These are phyloP conservation scores for Glyphotaelius pellucidus DNA, from an alignment of 2,888 invertebrate genomes.

Conservation along the genomic window DNA sequence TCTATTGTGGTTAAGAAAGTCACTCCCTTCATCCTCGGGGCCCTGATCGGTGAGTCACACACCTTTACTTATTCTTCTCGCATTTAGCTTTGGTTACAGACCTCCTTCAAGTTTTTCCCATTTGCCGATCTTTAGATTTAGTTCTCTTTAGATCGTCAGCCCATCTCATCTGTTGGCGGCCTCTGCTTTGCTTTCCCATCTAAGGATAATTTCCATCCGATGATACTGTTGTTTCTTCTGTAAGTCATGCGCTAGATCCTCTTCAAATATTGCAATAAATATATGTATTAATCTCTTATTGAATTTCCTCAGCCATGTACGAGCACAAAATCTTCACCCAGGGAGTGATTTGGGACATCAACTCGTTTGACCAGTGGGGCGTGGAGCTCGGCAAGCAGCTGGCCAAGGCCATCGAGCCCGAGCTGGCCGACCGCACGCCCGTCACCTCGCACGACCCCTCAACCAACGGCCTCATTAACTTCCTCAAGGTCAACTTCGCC, in stretches of 20 bases:
- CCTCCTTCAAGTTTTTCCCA: too few relatives aligned
- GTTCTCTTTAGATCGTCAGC: too few relatives aligned
- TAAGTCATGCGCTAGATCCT: too few relatives aligned
- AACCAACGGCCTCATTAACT: conserved; percentile 98
- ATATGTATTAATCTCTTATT: neutral
- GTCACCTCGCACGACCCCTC: conserved; percentile 93
- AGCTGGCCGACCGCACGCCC: conserved; percentile 83
- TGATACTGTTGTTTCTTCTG: too few relatives aligned
- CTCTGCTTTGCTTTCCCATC: too few relatives aligned
- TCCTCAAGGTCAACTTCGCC: conserved; percentile 84
- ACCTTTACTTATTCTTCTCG: neutral
- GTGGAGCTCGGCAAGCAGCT: conserved; percentile 99
- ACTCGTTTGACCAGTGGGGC: conserved; percentile 99
- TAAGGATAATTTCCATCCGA: too few relatives aligned
- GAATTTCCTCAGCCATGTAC: conserved; percentile 85
- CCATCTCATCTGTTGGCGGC: neutral
- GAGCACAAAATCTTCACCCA: conserved; percentile 99
- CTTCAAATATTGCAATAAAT: too few relatives aligned
- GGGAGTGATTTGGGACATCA: conserved; percentile 99
- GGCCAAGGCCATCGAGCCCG: conserved; percentile 98
- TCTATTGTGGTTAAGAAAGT: conserved; percentile 95
- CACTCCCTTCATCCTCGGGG: conserved; percentile 95
- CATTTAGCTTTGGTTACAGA: too few relatives aligned
- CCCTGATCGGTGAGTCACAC: conserved; percentile 87
- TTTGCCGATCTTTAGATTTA: too few relatives aligned